Percentiles rank a stretch among this genome's conserved stretches.
Evolutionary conservation across 2,888 invertebrate species (phyloP).

Genomic region (Sinotaia quadrata): DNA sequence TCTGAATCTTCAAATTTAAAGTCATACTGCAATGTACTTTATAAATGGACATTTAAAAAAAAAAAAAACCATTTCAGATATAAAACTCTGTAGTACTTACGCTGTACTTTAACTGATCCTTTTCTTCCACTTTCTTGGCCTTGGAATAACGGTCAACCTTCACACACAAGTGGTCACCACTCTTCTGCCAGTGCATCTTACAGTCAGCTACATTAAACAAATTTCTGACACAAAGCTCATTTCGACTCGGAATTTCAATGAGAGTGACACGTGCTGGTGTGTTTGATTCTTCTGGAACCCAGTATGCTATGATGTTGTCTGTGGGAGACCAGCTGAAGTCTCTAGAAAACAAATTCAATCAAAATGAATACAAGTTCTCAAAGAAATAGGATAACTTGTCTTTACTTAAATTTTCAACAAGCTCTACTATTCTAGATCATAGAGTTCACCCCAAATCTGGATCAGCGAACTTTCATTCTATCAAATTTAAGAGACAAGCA

Average conservation of each 20-base stretch:
- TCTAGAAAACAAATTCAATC: slow-evolving; percentile 70
- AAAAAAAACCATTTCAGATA: too few relatives aligned
- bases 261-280: slow-evolving; percentile 96
- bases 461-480: too few relatives aligned
- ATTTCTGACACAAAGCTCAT: slow-evolving; percentile 86
- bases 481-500: too few relatives aligned
- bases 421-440: too few relatives aligned
- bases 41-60: too few relatives aligned
- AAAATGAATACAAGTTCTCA: not conserved
- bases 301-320: slow-evolving; percentile 95
- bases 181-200: slow-evolving; percentile 99
- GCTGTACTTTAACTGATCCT: slow-evolving; percentile 90
- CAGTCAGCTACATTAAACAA: slow-evolving; percentile 98
- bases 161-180: slow-evolving; percentile 96
- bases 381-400: not conserved
- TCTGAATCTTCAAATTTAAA: too few relatives aligned
- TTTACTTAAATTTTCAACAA: too few relatives aligned
- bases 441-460: too few relatives aligned
- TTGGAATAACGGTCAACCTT: slow-evolving; percentile 92
- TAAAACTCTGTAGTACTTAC: slow-evolving; percentile 76
- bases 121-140: slow-evolving; percentile 87
- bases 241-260: slow-evolving; percentile 85
- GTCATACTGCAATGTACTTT: too few relatives aligned
- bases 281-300: slow-evolving; percentile 95
- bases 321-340: slow-evolving; percentile 99